Base-by-base conservation (phyloP, 2,113 vertebrate species). In the Cyphomyrus plagiostoma region DNA sequence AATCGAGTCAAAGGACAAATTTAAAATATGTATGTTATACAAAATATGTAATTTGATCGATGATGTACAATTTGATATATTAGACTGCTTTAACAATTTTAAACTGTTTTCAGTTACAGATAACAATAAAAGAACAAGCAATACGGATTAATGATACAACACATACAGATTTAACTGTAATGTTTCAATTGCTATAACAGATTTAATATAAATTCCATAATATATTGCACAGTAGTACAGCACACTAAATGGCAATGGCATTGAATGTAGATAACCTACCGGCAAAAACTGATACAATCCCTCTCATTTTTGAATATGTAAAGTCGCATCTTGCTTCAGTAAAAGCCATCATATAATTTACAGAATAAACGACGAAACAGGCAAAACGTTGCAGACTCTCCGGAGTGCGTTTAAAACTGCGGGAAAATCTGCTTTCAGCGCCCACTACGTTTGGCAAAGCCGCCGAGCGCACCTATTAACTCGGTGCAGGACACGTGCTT, bases 261-360 rank as follows among this genome's bases (percentile, higher is more conserved):
- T 80, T 80, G 42, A 87, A 35, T 56, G 2, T 26, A 19, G n/a
- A 50, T 53, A 15, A 46, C 95, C 92, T 94, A 97, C 96, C 96
- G 86, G 96, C 94, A 5, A 97, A 94, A 50, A 97, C 94, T 0
- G 94, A 84, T 0, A 95, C 94, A 70, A 97, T 95, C 5, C 96
- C 95, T 89, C 96, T 93, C 96, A 97, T 97, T 86, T 92, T 96
- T 94, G 95, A 97, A 93, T 96, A 97, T 30, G 96, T 96, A 6
- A 97, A 90, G 26, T 96, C 95, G 26, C 95, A 96, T 93, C 94
- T 94, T 89, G 95, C 94, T 49, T 96, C 93, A 0, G 96, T 96
- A 77, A 96, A 93, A 49, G 94, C 95, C 96, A 97, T 97, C 45
- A 48, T 17, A 15, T 15, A 30, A 6, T 19, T 13, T 49, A 56